These are phyloP conservation scores for Microplitis manilae DNA, from an alignment of 2,888 invertebrate genomes.

Conservation along the genomic window DNA sequence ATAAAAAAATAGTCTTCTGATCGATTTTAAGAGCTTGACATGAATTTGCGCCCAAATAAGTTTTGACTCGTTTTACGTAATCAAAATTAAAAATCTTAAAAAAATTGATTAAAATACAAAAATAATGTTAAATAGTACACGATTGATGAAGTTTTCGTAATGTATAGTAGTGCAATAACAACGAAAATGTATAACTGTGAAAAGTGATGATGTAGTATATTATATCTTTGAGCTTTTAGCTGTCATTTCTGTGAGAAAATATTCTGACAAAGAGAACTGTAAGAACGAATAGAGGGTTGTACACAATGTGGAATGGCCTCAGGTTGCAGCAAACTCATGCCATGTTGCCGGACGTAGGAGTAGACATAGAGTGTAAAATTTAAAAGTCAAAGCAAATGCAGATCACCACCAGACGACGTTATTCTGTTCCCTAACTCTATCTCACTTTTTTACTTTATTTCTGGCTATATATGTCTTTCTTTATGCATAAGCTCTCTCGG, in stretches of 20 bases:
- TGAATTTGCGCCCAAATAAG: no score
- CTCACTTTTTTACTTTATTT: conserved; percentile 24
- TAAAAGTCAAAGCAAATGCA: conserved; percentile 68
- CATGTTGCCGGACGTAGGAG: conserved; percentile 38
- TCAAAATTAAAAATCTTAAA: no score
- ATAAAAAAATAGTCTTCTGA: no score
- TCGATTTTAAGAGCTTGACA: no score
- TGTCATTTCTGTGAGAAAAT: neutral
- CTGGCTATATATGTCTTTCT: conserved; percentile 23
- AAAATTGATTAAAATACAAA: neutral
- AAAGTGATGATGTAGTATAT: conserved; percentile 1
- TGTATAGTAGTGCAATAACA: neutral
- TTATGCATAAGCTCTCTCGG: conserved; percentile 25
- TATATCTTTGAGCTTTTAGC: neutral
- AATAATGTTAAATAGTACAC: neutral
- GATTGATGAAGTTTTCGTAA: neutral
- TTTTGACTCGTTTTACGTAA: no score
- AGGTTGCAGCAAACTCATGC: conserved; percentile 36
- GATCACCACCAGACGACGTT: conserved; percentile 53
- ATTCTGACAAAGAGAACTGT: neutral
- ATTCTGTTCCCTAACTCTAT: conserved; percentile 22
- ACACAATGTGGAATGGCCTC: conserved; percentile 32
- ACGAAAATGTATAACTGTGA: conserved; percentile 17
- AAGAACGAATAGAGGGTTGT: conserved; percentile 7
- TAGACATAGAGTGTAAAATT: conserved; percentile 54